Evolutionary conservation across 2,888 invertebrate species (phyloP), one percentile per base, ranked within the genome.

Genomic region (Pemphredon lugubris): DNA sequence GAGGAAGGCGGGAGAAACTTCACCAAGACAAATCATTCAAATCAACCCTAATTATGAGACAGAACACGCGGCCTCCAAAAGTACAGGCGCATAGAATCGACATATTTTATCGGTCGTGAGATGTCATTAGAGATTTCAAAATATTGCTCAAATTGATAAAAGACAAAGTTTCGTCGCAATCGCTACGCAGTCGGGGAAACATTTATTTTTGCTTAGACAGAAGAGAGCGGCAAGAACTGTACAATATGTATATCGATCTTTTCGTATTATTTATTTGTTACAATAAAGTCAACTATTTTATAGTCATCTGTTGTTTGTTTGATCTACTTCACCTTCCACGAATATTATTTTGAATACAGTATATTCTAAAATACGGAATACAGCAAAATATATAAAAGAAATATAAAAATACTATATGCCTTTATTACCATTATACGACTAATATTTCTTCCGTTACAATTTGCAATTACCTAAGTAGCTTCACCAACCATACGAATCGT

Each of bases 1-100:
- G 13, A 47, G 67, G 6, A 82, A 83, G 18, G 34, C 75, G 3
- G 55, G 69, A 1, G 80, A 81, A 5, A 48, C 70, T 6, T 13
- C 78, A 1, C 48, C 81, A 2, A 71, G 83, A 11, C 84, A 82
- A 34, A 81, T 85, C 2, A 79, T 85, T 39, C 80, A 82, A 23
- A 73, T 84, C 1, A 84, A 86, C 65, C 84, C 84, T 7, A 83
- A 78, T 47, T 77, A 73, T 20, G 81, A 85, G n/a, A 55, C 83
- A 1, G 82, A 86, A 6, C 82, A 85, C 39, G 79, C 78, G 1
- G 82, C 81, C 3, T 81, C 86, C 0, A 86, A 87, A 54, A 84
- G 67, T 37, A 82, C 83, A 2, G 84, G 79, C 18, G 81, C 84
- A 44, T 86, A 82, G 82, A 50, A 7, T 14, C 9, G 11, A 3